Base-by-base conservation (phyloP, 2,888 invertebrate species). In the Microctonus brassicae region DNA sequence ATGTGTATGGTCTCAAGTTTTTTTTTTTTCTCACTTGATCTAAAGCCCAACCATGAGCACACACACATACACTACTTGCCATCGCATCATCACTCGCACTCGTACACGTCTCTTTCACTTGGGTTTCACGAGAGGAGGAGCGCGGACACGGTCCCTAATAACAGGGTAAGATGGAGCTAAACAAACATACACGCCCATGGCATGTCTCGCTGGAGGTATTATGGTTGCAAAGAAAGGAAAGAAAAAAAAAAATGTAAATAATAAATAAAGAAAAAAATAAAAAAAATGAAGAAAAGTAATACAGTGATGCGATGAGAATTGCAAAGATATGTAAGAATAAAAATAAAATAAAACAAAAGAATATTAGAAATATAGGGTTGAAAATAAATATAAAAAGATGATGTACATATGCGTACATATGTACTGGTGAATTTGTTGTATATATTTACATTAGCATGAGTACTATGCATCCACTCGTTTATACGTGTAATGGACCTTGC, bases 151-250 rank as follows among this genome's bases (percentile, higher is more conserved):
- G 74, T 74, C 79, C 81, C 82, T 87, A 87, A 87, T 87, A 86
- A 87, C 86, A 87, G 87, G 86, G 86, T 86, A 83, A 64, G 75
- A 78, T 75, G 79, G 79, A 78, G 83, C 85, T 87, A 87, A 87
- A 87, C 87, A 87, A 87, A 87, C 87, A 87, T 87, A 86, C 86
- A 87, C 87, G 87, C 87, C 86, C 87, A 83, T 85, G 84, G 86
- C 83, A 82, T 82, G 79, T 83, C 83, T 82, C 76, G 82, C 80
- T 81, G 79, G 66, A 72, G 61, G 64, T 75, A 70, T 75, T 73
- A 71, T 60, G 64, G 66, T 34, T 17, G 60, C 55, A 63, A 67
- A 68, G 34, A 58, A 69, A 69, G 60, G 29, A 52, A 36, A 69
- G 60, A 39, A 52, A 36, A 20, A 34, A 65, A 58, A 42, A 53